These are phyloP conservation scores for Rosalia funebris DNA, from an alignment of 2,888 invertebrate genomes.

Conservation along the genomic window DNA sequence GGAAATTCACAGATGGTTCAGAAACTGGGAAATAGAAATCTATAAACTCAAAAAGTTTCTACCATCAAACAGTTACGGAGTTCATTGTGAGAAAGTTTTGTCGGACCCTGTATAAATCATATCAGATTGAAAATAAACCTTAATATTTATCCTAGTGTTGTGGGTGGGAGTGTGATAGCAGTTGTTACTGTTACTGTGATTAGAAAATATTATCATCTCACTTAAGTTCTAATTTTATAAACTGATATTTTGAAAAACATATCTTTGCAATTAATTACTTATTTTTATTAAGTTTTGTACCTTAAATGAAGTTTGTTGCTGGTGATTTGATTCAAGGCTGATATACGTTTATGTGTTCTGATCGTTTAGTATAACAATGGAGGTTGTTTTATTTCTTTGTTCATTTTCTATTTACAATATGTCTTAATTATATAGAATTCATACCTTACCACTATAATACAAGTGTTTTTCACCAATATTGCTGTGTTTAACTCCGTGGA, in stretches of 20 bases:
- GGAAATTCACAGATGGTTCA: too few species aligned
- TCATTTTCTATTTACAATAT: not conserved
- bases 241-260: not conserved
- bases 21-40: too few species aligned
- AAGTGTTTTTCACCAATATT: not conserved
- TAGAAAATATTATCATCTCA: not conserved
- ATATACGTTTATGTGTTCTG: constrained; percentile 1
- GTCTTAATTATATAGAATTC: not conserved
- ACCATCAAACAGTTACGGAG: too few species aligned
- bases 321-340: constrained; percentile 16
- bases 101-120: too few species aligned
- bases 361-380: not conserved
- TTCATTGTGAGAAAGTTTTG: too few species aligned
- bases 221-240: not conserved
- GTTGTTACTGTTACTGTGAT: not conserved
- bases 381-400: not conserved
- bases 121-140: too few species aligned
- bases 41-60: too few species aligned
- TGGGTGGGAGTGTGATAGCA: not conserved
- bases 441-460: not conserved
- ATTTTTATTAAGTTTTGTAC: not conserved
- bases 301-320: constrained; percentile 15
- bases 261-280: not conserved
- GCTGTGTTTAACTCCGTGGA: not conserved
- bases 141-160: not conserved